Base-by-base conservation (phyloP, 2,888 invertebrate species). In the Vesta saturnalis region DNA sequence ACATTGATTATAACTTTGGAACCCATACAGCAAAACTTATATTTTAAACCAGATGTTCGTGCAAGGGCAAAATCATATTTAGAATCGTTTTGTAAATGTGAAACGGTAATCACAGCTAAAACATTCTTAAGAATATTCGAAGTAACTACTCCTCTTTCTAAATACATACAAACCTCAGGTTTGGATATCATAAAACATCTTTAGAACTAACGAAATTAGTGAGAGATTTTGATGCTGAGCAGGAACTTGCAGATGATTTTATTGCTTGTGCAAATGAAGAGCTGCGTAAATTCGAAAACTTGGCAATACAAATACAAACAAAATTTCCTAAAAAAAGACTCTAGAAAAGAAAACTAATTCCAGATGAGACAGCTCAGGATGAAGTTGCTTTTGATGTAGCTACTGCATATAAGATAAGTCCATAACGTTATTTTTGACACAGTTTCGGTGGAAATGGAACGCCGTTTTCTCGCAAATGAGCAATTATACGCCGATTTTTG, bases 181-280 rank as follows among this genome's bases (percentile, higher is more conserved):
- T 22, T 56, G 6, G 56, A 56, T 56, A 19, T 56, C 8, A 6
- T 56, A 23, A 56, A 56, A 6, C n/a, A n/a, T n/a, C n/a, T n/a
- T n/a, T n/a, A n/a, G n/a, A n/a, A n/a, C n/a, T n/a, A n/a, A n/a
- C n/a, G n/a, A n/a, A n/a, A n/a, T n/a, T n/a, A n/a, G n/a, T n/a
- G n/a, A n/a, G n/a, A n/a, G n/a, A n/a, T n/a, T n/a, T n/a, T n/a
- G n/a, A n/a, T n/a, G n/a, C n/a, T n/a, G n/a, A n/a, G n/a, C n/a
- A n/a, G n/a, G n/a, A 10, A 4, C 10, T 30, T 30, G 4, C 10
- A 30, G 4, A 30, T 30, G 30, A 30, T 30, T 30, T 30, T 10
- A 30, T 30, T 30, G 30, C 30, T 30, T 30, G 30, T 30, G 30
- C 30, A 30, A 30, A 30, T 30, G 10, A 30, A 30, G 30, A 10